A percentile compares a stretch with the other conserved stretches of the same genome.
Evolutionary conservation across 1,140 invertebrate species (phyloP).

Genomic region (Pseudomyrmex gracilis): DNA sequence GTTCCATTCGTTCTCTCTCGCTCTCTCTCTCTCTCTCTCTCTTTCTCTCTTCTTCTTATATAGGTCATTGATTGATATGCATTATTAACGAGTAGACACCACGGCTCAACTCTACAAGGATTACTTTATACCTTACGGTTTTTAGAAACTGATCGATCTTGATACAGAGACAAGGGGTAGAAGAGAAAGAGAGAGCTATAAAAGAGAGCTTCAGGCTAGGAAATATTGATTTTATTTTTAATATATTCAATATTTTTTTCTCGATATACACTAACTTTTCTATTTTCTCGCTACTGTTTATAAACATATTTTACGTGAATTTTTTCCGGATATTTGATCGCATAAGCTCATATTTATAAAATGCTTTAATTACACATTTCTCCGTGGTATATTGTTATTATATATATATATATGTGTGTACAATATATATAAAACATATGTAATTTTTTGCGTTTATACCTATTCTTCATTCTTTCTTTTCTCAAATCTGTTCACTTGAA

Average conservation of each 20-base stretch:
- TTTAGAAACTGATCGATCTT: background rate
- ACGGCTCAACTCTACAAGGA: background rate
- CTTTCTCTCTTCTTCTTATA: background rate
- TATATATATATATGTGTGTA: too few species aligned
- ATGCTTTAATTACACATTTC: conserved; percentile 4
- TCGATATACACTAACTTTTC: background rate
- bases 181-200: too few species aligned
- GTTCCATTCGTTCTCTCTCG: too few species aligned
- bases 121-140: background rate
- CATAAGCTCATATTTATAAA: conserved; percentile 17
- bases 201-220: too few species aligned
- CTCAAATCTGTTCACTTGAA: too few species aligned
- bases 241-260: background rate
- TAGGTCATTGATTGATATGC: conserved; percentile 8
- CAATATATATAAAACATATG: too few species aligned
- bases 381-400: background rate
- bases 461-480: too few species aligned
- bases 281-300: background rate
- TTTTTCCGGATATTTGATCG: conserved; percentile 14
- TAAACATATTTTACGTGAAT: background rate
- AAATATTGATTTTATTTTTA: too few species aligned
- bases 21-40: too few species aligned
- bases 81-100: background rate
- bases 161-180: too few species aligned
- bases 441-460: too few species aligned